Conservation (phyloP, 2,888 invertebrate species). For the Suillia variegata region DNA sequence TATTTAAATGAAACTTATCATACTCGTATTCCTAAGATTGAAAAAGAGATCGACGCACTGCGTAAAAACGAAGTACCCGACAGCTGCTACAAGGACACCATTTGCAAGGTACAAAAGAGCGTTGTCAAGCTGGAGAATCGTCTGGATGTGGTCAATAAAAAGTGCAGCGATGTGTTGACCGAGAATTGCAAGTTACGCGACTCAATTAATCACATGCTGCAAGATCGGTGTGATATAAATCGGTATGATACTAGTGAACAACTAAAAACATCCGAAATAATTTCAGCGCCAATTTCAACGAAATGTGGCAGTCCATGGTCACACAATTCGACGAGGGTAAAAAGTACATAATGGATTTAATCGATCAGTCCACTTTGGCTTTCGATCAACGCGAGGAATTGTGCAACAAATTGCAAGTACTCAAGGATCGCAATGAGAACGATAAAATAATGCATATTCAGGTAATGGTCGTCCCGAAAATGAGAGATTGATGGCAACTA, state of each 20-base stretch:
- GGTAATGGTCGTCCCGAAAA: conserved; percentile 53
- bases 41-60: conserved; percentile 56
- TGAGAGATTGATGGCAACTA: too few species aligned
- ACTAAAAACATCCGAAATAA: neutral
- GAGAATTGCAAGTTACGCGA: conserved; percentile 75
- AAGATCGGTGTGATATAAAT: conserved; percentile 66
- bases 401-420: conserved; percentile 77
- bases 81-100: conserved; percentile 61
- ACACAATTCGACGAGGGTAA: conserved; percentile 79
- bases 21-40: too few species aligned
- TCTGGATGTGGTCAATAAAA: conserved; percentile 76
- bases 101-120: conserved; percentile 60
- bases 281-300: conserved; percentile 77
- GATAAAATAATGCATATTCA: conserved; percentile 71
- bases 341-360: conserved; percentile 80
- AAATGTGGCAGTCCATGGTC: conserved; percentile 78
- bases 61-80: conserved; percentile 62
- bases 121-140: conserved; percentile 75
- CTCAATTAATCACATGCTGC: conserved; percentile 80
- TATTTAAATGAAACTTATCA: too few species aligned
- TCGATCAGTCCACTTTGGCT: conserved; percentile 86
- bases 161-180: conserved; percentile 75
- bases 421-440: conserved; percentile 78
- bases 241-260: neutral
- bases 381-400: conserved; percentile 87